These are phyloP conservation scores for Plutella xylostella DNA, from an alignment of 2,888 invertebrate species.

Conservation along the genomic window DNA sequence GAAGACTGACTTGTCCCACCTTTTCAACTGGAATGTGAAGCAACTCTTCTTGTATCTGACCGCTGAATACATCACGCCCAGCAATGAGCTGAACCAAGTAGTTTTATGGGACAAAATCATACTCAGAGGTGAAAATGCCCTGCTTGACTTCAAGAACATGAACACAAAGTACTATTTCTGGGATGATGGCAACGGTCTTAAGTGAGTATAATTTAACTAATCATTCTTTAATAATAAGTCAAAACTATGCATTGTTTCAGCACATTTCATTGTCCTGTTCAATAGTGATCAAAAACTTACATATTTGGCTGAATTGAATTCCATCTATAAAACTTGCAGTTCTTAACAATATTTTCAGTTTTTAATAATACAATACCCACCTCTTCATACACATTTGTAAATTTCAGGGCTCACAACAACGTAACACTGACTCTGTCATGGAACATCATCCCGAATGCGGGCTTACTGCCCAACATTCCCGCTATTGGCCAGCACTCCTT, in stretches of 20 bases:
- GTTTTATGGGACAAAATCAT: constrained; percentile 99
- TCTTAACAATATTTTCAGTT: too few species aligned
- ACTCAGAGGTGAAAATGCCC: constrained; percentile 91
- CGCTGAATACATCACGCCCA: constrained; percentile 92
- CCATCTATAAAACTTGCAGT: too few species aligned
- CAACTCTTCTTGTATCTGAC: constrained; percentile 96
- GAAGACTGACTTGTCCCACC: constrained; percentile 87
- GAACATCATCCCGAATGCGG: constrained; percentile 99
- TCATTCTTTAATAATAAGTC: too few species aligned
- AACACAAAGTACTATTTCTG: constrained; percentile 99
- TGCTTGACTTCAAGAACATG: constrained; percentile 92
- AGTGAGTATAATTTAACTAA: constrained; percentile 74
- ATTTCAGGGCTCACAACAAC: constrained; percentile 88
- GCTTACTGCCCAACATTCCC: constrained; percentile 89
- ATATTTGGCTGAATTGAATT: too few species aligned
- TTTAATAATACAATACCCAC: too few species aligned
- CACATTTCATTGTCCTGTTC: too few species aligned
- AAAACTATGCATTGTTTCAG: too few species aligned
- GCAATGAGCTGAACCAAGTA: constrained; percentile 92
- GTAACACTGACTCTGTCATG: constrained; percentile 95
- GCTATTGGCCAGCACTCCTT: constrained; percentile 88
- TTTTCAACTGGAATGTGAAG: constrained; percentile 99
- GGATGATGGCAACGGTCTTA: constrained; percentile 98
- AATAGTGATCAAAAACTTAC: too few species aligned
- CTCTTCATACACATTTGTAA: neutral